Base-by-base conservation (phyloP, 2,888 invertebrate genomes). In the Phyto melanocephala region DNA sequence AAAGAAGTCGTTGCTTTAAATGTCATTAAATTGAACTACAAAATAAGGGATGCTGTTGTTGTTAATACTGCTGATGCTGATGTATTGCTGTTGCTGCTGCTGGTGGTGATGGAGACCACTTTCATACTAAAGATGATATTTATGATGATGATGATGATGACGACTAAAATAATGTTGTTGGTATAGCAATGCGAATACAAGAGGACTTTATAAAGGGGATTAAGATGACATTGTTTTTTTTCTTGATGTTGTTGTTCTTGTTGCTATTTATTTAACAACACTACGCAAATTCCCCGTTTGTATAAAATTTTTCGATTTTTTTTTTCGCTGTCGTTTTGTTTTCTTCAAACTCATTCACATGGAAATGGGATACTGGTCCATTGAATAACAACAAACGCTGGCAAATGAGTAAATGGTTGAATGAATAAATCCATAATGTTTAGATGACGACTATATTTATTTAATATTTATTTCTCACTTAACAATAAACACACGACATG, bases 351-450 rank as follows among this genome's bases (percentile, higher is more conserved):
- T 67, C 67, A 80, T 67, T 80, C 79, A 80, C 60, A 80, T 74
- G 72, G 79, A 80, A 80, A 80, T 72, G 79, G 72, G 72, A 72
- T 74, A 74, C 79, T 74, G 79, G 79, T 80, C 79, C 79, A 80
- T 74, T 80, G 72, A 80, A 74, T 72, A 72, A 80, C 72, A 37
- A 74, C 72, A 80, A 71, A 72, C 45, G 54, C 15, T 62, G 54
- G 54, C 62, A 70, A 77, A 77, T 70, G 33, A 74, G 45, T 74
- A 67, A 74, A 79, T 60, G 77, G 62, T 35, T 77, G 62, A 70
- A 56, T 68, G 52, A 60, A 67, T 67, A 52, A 74, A 72, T 79
- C 42, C 65, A 72, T 79, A 68, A 74, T 67, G 17, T 79, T 60
- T 72, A 37, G 24, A n/a, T n/a, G 3, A 75, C 47, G 47, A 56